Percentiles rank a stretch among this genome's conserved stretches.
Evolutionary conservation across 2,888 invertebrate genomes (phyloP).

Genomic region (Caenorhabditis wallacei): DNA sequence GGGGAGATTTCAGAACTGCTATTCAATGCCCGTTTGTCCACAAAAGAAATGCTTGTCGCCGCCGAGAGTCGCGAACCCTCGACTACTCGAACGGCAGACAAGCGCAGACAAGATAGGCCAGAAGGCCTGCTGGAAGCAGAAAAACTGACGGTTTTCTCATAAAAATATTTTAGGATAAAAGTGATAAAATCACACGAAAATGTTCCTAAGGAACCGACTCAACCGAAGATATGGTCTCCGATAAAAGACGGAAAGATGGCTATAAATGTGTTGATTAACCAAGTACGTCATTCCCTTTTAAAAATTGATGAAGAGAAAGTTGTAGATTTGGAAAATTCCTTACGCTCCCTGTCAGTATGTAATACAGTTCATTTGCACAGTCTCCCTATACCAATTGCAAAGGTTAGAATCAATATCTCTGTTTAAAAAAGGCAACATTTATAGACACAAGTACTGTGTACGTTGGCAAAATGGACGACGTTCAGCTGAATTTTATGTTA

Average conservation of each 20-base stretch:
- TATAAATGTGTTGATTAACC: constrained; percentile 52
- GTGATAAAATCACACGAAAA: constrained; percentile 18
- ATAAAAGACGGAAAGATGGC: constrained; percentile 57
- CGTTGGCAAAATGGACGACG: constrained; percentile 57
- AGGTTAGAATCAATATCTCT: not conserved
- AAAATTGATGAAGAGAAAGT: not conserved
- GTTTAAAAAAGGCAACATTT: not conserved
- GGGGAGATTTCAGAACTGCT: no score
- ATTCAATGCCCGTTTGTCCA: no score
- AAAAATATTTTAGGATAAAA: constrained; percentile 20
- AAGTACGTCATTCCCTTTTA: constrained; percentile 14
- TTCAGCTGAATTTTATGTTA: constrained; percentile 59
- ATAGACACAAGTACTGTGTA: constrained; percentile 63
- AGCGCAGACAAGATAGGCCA: no score
- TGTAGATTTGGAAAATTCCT: constrained; percentile 58
- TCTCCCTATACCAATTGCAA: constrained; percentile 22
- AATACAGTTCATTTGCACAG: constrained; percentile 62
- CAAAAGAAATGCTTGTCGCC: no score
- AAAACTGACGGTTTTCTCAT: no score
- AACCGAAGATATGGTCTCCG: constrained; percentile 55
- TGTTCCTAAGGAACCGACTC: constrained; percentile 31
- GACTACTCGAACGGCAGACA: no score
- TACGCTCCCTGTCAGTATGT: constrained; percentile 59
- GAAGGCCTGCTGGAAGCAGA: no score
- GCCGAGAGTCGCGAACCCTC: no score